phyloP scores from a whole-genome alignment of 2,888 invertebrate species.

The Oligia latruncula region DNA sequence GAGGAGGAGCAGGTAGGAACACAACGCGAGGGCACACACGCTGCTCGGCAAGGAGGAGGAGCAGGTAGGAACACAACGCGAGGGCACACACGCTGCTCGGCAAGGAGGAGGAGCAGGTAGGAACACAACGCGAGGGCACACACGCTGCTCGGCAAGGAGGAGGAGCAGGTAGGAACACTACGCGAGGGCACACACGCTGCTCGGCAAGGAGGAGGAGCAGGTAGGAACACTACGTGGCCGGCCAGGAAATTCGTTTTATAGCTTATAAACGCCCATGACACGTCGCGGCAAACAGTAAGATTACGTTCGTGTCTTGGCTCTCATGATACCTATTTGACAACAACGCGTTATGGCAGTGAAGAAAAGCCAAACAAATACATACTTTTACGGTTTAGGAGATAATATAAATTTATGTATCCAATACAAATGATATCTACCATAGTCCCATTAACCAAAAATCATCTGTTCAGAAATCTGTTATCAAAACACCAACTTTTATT shows the following conservation, averaged over 20 bases:
- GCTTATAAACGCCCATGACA: not conserved
- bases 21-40: too few relatives aligned
- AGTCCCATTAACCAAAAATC: not conserved
- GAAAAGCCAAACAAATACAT: not conserved
- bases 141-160: too few relatives aligned
- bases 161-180: too few relatives aligned
- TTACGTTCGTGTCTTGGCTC: not conserved
- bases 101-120: too few relatives aligned
- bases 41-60: too few relatives aligned
- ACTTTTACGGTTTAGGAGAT: not conserved
- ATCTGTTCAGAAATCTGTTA: not conserved
- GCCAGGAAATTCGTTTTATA: not conserved
- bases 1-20: too few relatives aligned
- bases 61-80: too few relatives aligned
- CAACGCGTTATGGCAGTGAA: not conserved
- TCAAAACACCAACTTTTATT: not conserved
- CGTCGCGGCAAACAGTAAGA: not conserved
- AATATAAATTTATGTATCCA: not conserved
- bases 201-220: constrained; percentile 48
- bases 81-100: too few relatives aligned
- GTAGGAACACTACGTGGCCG: constrained; percentile 17
- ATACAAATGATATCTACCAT: not conserved
- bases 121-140: too few relatives aligned
- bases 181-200: constrained; percentile 47
- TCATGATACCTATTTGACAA: not conserved